Base-by-base conservation (phyloP, 2,797 vertebrate species). In the Chrysocyon brachyurus region DNA sequence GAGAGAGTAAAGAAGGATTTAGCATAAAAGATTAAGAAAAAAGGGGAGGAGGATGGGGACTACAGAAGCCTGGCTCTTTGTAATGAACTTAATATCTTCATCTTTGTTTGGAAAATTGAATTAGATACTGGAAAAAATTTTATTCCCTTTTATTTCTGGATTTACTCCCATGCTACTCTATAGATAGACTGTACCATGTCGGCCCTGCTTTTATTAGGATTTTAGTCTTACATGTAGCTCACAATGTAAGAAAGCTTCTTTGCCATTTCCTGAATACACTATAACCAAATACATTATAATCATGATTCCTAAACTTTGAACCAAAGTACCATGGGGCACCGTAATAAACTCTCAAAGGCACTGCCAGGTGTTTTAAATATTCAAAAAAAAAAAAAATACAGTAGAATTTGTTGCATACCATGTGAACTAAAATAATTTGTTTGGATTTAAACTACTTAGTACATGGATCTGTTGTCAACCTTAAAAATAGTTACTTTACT, bases 61-160 rank as follows among this genome's bases (percentile, higher is more conserved):
- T 36, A 17, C 19, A 57, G 46, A 84, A 93, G 28, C 12, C 1
- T 49, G 70, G 28, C 10, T 72, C 2, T 28, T 12, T n/a, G 4
- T 56, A 33, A 57, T 28, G 12, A 92, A 64, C 2, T 17, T 1
- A 83, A 31, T 87, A 22, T 4, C 14, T 61, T 90, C 64, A 73
- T 90, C 33, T 90, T 96, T 40, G 36, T 72, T 56, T 52, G 66
- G 75, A 87, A 83, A 28, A 66, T 52, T 21, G 15, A 94, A 73
- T 87, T 70, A 86, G 61, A 73, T 54, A 64, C 21, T 36, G 12
- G 36, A 64, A 70, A 56, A 8, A 10, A n/a, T 73, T 83, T 0
- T 28, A 61, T 68, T 81, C 6, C 12, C 14, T 82, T 31, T 9
- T 61, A 70, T 72, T 63, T 83, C 33, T 79, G 31, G 9, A 28